Conservation (phyloP, 2,797 vertebrate genomes). For the Phalanger gymnotis region DNA sequence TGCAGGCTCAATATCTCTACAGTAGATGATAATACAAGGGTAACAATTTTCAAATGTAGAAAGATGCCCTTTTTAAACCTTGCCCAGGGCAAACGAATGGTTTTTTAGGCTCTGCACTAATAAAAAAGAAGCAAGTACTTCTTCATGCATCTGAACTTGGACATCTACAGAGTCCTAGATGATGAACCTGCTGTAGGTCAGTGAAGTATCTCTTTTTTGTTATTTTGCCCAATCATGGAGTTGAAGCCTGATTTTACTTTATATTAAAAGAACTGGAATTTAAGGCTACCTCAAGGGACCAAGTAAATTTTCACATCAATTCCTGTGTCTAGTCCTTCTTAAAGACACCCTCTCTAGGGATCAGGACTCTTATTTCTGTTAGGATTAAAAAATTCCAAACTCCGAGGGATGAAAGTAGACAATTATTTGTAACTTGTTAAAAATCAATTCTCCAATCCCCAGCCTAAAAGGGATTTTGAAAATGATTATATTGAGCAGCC, state of each 20-base stretch:
- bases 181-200: not conserved
- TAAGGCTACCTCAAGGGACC: not conserved
- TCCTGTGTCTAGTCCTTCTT: not conserved
- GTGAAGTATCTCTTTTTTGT: not conserved
- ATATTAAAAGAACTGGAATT: not conserved
- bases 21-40: not conserved
- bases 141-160: conserved; percentile 15
- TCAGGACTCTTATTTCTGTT: not conserved
- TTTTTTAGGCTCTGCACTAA: not conserved
- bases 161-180: conserved; percentile 21
- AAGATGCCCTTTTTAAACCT: not conserved
- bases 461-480: not conserved
- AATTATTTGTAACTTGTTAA: not conserved
- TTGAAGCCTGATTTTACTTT: conserved; percentile 14
- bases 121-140: conserved; percentile 16
- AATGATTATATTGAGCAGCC: not conserved
- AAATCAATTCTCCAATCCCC: not conserved
- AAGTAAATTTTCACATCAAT: not conserved
- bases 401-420: not conserved
- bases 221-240: not conserved
- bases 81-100: not conserved
- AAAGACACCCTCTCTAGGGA: not conserved
- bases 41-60: not conserved
- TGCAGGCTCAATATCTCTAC: not conserved
- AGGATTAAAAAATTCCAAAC: not conserved